These are phyloP conservation scores for Nomia melanderi DNA, from an alignment of 1,140 invertebrate species.

Conservation along the genomic window DNA sequence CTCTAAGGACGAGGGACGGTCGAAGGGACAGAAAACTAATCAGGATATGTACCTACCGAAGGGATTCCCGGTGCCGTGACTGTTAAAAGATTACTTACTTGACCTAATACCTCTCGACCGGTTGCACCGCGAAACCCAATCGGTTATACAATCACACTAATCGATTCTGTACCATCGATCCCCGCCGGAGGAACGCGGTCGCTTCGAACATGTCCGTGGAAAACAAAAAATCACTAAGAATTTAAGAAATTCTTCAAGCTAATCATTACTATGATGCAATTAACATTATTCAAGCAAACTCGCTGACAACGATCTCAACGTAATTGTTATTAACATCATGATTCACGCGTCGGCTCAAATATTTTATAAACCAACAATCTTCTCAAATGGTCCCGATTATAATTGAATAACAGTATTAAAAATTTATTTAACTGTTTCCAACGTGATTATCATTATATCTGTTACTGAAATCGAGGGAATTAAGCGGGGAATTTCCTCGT, in stretches of 20 bases:
- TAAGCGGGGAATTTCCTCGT: no score
- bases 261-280: no score
- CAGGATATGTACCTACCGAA: slow-evolving; percentile 69
- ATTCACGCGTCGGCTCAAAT: no score
- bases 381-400: no score
- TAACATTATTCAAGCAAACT: no score
- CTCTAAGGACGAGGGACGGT: slow-evolving; percentile 48
- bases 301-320: no score
- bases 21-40: slow-evolving; percentile 72
- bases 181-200: not conserved
- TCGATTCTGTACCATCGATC: slow-evolving; percentile 54
- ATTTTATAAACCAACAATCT: no score
- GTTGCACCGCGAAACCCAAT: slow-evolving; percentile 44
- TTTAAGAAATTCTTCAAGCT: not conserved
- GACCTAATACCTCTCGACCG: slow-evolving; percentile 62
- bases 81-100: slow-evolving; percentile 70
- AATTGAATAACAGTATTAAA: no score
- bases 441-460: no score
- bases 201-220: slow-evolving; percentile 31
- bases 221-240: not conserved
- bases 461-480: no score
- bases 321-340: no score
- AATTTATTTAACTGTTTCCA: no score
- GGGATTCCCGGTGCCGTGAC: slow-evolving; percentile 58
- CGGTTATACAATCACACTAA: slow-evolving; percentile 61